A percentile compares a stretch with the other conserved stretches of the same genome.
Conservation (phyloP, 2,888 invertebrate species). For the Venustoraphidia nigricollis region DNA sequence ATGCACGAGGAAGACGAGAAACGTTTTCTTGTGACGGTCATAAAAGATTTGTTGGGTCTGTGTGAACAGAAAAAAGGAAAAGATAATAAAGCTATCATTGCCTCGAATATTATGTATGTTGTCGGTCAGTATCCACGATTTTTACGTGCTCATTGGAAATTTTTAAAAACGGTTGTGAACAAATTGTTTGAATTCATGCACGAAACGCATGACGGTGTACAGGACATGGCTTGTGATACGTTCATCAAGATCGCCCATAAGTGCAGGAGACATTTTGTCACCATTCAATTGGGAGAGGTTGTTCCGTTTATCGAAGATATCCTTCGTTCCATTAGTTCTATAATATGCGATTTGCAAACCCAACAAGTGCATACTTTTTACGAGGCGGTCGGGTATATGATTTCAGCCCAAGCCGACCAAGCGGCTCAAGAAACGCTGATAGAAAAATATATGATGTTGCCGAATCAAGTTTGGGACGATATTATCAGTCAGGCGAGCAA, state of each 20-base stretch:
- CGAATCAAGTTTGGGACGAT: conserved; percentile 96
- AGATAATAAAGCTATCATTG: conserved; percentile 99
- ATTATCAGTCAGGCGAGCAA: conserved; percentile 93
- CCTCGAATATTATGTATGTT: conserved; percentile 99
- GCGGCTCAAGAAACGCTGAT: conserved; percentile 86
- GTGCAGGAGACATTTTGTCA: conserved; percentile 95
- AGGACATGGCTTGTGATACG: conserved; percentile 99
- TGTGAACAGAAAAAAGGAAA: conserved; percentile 98
- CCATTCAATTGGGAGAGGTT: conserved; percentile 87
- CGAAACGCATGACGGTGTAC: conserved; percentile 98
- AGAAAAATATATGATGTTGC: conserved; percentile 93
- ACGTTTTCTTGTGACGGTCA: conserved; percentile 95
- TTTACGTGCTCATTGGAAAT: conserved; percentile 98
- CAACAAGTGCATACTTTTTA: conserved; percentile 99
- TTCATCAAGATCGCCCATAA: conserved; percentile 99
- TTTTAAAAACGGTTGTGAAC: conserved; percentile 98
- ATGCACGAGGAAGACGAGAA: conserved; percentile 99
- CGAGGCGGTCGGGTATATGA: conserved; percentile 99
- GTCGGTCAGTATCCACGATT: conserved; percentile 99
- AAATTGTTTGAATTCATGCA: conserved; percentile 99
- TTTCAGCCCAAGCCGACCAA: conserved; percentile 86
- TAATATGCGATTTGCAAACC: conserved; percentile 97
- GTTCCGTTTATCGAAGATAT: conserved; percentile 99
- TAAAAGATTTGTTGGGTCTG: conserved; percentile 89
- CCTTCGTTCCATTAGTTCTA: conserved; percentile 84